Base-by-base conservation (phyloP, 1,140 invertebrate genomes). In the Cydia pomonella region DNA sequence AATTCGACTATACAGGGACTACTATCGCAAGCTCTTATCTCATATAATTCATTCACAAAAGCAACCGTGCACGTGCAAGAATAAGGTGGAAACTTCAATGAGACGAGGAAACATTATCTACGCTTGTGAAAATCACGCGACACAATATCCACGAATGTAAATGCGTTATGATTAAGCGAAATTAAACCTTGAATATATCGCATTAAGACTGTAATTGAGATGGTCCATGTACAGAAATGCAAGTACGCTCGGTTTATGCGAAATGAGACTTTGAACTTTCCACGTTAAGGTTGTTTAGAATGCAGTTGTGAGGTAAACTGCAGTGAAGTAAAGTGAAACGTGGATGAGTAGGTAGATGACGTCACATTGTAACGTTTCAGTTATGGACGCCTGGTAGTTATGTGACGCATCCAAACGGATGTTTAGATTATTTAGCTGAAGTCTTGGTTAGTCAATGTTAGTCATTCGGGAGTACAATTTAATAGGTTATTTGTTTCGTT, bases 91-190 rank as follows among this genome's bases (percentile, higher is more conserved):
- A n/a, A 10, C 21, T 23, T 23, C n/a, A 10, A 59, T 21, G n/a
- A 23, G 13, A 50, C n/a, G 13, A n/a, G 0, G 9, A 10, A 18
- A 13, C 47, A 59, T 59, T 59, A 59, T 59, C 53, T 21, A 23
- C 53, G 53, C 53, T 59, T 59, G 53, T 59, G 53, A 59, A 59
- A 59, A 59, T 59, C 53, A 59, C 53, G 53, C 53, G 21, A 59
- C 3, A 1, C 21, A 23, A n/a, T 23, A 3, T 9, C 23, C 53
- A 23, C 16, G 6, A 59, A 50, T 16, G 12, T 1, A 23, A 59
- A 59, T 59, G 21, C 53, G 53, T 23, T 23, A 18, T 3, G 53
- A 59, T 59, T 23, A 23, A 1, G 21, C 53, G 5, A 59, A 59
- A 59, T 59, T 59, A 23, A 23, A 59, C 53, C 21, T 59, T 23